Conservation (phyloP, 2,797 vertebrate species). For the Cichlasoma orientale region DNA sequence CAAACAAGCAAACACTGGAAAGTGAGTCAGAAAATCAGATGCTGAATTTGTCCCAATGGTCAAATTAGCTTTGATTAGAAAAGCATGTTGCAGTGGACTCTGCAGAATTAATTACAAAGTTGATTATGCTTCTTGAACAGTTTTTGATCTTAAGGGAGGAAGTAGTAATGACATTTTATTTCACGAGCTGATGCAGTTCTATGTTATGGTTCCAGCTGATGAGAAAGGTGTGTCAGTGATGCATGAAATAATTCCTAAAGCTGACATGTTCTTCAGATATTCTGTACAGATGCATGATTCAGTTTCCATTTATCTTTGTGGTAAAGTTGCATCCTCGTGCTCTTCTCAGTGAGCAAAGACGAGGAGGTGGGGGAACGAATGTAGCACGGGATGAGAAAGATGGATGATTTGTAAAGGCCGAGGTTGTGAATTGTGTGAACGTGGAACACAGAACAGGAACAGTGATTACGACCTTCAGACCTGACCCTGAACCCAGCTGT, state of each 20-base stretch:
- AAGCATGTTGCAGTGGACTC: background rate
- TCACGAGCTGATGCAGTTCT: slow-evolving; percentile 1
- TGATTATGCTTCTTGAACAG: background rate
- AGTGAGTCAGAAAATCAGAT: slow-evolving; percentile 26
- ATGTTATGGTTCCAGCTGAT: background rate
- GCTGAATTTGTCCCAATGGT: slow-evolving; percentile 12
- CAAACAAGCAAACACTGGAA: background rate
- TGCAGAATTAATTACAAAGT: slow-evolving; percentile 11
- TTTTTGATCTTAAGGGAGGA: background rate
- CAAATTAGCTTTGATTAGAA: slow-evolving; percentile 8
- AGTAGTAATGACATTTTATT: background rate
- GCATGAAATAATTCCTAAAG: background rate
- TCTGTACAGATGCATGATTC: background rate
- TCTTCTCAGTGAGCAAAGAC: background rate
- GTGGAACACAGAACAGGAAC: slow-evolving; percentile 22
- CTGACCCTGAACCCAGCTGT: slow-evolving; percentile 50
- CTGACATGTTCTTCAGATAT: slow-evolving; percentile 12
- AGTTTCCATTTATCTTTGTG: slow-evolving; percentile 8
- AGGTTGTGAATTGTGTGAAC: slow-evolving; percentile 53
- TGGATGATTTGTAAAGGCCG: slow-evolving; percentile 41
- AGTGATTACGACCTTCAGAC: slow-evolving; percentile 44
- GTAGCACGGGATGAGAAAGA: slow-evolving; percentile 27
- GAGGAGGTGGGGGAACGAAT: background rate
- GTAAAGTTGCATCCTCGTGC: slow-evolving; percentile 8
- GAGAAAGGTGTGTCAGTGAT: background rate